These are phyloP conservation scores for Bilobella aurantiaca DNA, from an alignment of 1,140 invertebrate genomes.

Conservation along the genomic window DNA sequence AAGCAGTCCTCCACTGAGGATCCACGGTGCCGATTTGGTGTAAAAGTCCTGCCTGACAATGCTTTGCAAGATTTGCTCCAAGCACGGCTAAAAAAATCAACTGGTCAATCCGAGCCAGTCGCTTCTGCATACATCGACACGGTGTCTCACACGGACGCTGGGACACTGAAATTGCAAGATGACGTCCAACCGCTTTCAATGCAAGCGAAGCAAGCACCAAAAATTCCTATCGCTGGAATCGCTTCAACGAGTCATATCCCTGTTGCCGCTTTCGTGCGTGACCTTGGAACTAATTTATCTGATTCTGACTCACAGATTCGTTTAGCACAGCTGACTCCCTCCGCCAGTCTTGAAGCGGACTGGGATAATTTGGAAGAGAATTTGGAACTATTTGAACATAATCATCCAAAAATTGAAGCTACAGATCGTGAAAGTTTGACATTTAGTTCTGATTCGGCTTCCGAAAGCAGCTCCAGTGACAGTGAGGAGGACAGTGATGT, in stretches of 20 bases:
- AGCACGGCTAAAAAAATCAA: constrained; percentile 19
- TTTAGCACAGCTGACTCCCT: neutral
- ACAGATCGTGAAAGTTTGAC: neutral
- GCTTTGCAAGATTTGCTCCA: constrained; percentile 19
- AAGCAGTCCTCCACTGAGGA: too few species aligned
- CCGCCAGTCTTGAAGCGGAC: constrained; percentile 6
- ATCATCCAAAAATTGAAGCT: neutral
- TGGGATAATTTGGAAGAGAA: constrained; percentile 34
- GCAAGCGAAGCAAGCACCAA: too few species aligned
- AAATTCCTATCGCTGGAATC: too few species aligned
- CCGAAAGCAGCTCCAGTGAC: neutral
- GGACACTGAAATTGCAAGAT: too few species aligned
- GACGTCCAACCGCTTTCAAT: too few species aligned
- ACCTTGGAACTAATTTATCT: too few species aligned
- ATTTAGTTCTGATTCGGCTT: neutral
- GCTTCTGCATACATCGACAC: too few species aligned
- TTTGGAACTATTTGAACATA: constrained; percentile 35
- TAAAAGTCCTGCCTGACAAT: constrained; percentile 33
- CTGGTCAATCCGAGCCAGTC: too few species aligned
- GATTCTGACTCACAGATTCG: neutral
- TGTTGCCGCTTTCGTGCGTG: too few species aligned
- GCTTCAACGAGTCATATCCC: too few species aligned
- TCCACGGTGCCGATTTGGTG: constrained; percentile 16
- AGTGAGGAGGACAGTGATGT: too few species aligned
- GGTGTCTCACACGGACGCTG: neutral